A percentile compares a stretch with the other conserved stretches of the same genome.
These are phyloP conservation scores for Sesia bembeciformis DNA, from an alignment of 2,888 invertebrate species.

Conservation along the genomic window DNA sequence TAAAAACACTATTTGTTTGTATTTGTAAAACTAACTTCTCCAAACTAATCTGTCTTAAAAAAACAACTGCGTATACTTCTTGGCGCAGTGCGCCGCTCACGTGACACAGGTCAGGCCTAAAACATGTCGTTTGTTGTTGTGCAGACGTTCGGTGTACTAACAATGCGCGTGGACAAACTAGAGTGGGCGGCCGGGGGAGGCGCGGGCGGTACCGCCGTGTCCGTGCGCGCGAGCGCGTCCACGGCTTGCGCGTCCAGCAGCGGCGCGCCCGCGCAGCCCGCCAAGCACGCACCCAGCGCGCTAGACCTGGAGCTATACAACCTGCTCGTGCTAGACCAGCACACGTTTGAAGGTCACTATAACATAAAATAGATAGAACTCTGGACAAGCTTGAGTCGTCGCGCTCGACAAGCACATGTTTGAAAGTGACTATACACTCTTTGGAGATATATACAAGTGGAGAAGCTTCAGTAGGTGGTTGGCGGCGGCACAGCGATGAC, in stretches of 20 bases:
- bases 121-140: not conserved
- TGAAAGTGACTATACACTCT: too few species aligned
- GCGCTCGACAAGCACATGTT: too few species aligned
- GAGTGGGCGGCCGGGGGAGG: conserved; percentile 78
- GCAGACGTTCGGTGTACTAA: conserved; percentile 94
- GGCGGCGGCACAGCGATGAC: conserved; percentile 72
- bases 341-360: conserved; percentile 88
- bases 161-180: conserved; percentile 90
- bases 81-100: not conserved
- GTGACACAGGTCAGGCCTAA: not conserved
- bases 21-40: too few species aligned
- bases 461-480: conserved; percentile 13
- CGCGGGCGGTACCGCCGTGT: conserved; percentile 13
- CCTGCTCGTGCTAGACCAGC: conserved; percentile 93
- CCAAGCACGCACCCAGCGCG: conserved; percentile 29
- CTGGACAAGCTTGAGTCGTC: too few species aligned
- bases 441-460: not conserved
- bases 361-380: too few species aligned
- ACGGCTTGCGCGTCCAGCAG: conserved; percentile 23
- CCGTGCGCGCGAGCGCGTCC: conserved; percentile 44
- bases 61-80: too few species aligned
- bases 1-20: too few species aligned
- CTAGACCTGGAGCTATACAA: conserved; percentile 91
- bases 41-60: too few species aligned
- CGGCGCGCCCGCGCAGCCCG: conserved; percentile 42